These are phyloP conservation scores for Rhinophrynus dorsalis DNA, from an alignment of 2,797 vertebrate genomes.

Conservation along the genomic window DNA sequence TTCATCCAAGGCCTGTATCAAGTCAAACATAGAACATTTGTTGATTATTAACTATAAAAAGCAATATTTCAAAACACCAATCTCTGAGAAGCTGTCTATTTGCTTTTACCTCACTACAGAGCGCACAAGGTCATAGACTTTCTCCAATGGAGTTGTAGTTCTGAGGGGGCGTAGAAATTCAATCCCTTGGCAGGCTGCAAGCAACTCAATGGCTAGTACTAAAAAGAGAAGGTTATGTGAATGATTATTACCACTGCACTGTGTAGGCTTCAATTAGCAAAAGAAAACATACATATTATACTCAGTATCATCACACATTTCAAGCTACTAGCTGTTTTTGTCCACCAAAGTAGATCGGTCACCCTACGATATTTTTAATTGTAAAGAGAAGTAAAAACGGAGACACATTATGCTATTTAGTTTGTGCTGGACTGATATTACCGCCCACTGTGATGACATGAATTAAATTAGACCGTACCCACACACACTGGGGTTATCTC, in stretches of 20 bases:
- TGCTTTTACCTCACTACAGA: constrained; percentile 87
- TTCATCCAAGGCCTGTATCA: constrained; percentile 90
- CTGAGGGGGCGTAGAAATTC: constrained; percentile 94
- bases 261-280: too few species aligned
- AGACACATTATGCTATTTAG: too few species aligned
- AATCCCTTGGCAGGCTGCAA: constrained; percentile 95
- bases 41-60: constrained; percentile 67
- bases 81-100: constrained; percentile 51
- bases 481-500: too few species aligned
- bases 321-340: too few species aligned
- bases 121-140: constrained; percentile 96
- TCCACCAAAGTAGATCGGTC: too few species aligned
- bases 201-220: constrained; percentile 94
- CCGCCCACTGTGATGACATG: too few species aligned
- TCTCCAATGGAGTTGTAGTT: constrained; percentile 95
- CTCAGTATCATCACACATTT: too few species aligned
- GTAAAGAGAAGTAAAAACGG: too few species aligned
- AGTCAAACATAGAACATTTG: constrained; percentile 53
- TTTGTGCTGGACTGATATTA: too few species aligned
- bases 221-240: constrained; percentile 15
- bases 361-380: too few species aligned
- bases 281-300: too few species aligned
- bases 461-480: too few species aligned
- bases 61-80: constrained; percentile 13
- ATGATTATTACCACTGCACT: background rate